These are phyloP conservation scores for Chaenocephalus aceratus DNA, from an alignment of 2,113 vertebrate genomes.

Conservation along the genomic window DNA sequence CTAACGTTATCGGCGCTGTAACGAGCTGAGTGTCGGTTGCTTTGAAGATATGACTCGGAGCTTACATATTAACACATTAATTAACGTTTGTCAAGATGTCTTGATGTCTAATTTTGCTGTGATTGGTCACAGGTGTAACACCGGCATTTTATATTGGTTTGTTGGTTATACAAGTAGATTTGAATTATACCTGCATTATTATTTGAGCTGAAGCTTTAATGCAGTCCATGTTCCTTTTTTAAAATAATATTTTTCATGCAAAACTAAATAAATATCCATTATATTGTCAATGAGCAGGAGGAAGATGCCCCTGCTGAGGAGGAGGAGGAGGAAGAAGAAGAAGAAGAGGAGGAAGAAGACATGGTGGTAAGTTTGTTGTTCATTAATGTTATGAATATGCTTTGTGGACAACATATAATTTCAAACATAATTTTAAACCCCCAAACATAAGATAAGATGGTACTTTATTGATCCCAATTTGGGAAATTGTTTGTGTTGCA, in stretches of 20 bases:
- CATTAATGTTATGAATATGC: neutral
- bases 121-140: neutral
- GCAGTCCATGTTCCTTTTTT: neutral
- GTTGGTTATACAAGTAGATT: too few relatives aligned
- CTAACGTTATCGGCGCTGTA: neutral
- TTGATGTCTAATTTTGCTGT: neutral
- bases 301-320: slow-evolving; percentile 69
- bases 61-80: neutral
- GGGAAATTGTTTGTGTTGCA: too few relatives aligned
- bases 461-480: too few relatives aligned
- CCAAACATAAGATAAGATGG: slow-evolving; percentile 3
- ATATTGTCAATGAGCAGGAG: slow-evolving; percentile 39
- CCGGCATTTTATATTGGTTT: neutral
- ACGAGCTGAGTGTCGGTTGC: neutral
- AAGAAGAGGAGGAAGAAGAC: slow-evolving; percentile 70
- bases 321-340: slow-evolving; percentile 69
- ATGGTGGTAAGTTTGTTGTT: slow-evolving; percentile 75
- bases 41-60: neutral
- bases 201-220: neutral
- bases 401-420: too few relatives aligned
- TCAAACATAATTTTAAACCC: neutral
- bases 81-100: too few relatives aligned
- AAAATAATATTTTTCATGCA: neutral
- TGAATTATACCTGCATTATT: too few relatives aligned
- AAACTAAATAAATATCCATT: neutral